Percentiles rank a stretch among this genome's conserved stretches.
phyloP scores from a whole-genome alignment of 2,888 invertebrate genomes.

The Zele albiditarsus region DNA sequence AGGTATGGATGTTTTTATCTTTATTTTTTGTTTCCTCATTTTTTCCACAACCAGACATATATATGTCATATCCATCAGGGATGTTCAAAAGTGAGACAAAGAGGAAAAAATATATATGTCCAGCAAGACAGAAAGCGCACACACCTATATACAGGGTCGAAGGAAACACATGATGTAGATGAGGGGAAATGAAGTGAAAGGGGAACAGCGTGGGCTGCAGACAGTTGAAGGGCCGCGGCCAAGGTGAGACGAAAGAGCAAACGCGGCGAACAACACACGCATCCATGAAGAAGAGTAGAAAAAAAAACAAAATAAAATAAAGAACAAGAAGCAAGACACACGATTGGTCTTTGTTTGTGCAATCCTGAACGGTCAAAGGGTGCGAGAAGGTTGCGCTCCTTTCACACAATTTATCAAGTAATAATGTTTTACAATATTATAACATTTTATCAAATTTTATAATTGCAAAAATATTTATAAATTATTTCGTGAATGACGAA shows the following conservation, averaged over 20 bases:
- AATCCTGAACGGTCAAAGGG: conserved; percentile 14
- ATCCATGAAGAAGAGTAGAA: conserved; percentile 24
- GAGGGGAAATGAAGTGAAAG: conserved; percentile 56
- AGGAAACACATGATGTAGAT: conserved; percentile 39
- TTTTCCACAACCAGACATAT: neutral
- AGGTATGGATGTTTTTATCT: neutral
- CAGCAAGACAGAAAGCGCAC: neutral
- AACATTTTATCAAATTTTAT: no score
- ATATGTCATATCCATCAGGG: conserved; percentile 8
- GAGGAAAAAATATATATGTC: neutral
- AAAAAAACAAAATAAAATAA: conserved; percentile 43
- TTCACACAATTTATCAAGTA: neutral
- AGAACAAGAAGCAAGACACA: conserved; percentile 35
- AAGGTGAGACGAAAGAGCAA: conserved; percentile 66
- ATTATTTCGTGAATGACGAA: no score
- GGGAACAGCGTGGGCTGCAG: conserved; percentile 68
- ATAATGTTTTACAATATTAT: no score
- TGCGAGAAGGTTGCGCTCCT: neutral
- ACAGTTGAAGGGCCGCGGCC: conserved; percentile 73
- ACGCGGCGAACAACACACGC: conserved; percentile 15
- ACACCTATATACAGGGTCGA: conserved; percentile 32
- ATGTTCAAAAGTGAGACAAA: conserved; percentile 6
- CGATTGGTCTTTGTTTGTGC: conserved; percentile 40
- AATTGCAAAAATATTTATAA: no score
- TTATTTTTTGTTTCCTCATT: no score